Base-by-base conservation (phyloP, 2,888 invertebrate genomes). In the Eupeodes latifasciatus region DNA sequence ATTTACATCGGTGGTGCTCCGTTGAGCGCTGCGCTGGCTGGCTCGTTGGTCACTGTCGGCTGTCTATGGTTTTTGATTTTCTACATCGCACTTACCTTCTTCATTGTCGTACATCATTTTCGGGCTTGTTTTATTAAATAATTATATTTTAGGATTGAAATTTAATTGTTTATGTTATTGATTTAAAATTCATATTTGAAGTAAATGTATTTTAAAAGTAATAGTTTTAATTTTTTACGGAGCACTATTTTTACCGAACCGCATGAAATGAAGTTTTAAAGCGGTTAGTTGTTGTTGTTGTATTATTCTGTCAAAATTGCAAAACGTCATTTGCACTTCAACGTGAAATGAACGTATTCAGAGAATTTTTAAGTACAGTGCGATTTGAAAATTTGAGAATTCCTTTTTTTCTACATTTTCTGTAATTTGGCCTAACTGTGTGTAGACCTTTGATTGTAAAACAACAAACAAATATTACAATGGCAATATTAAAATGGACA, bases 51-150 rank as follows among this genome's bases (percentile, higher is more conserved):
- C 27, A 27, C 27, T 27, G 27, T 27, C 27, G 27, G 2, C 27
- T 27, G 27, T 27, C 27, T 1, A 27, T 27, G 27, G 27, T 27
- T 27, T 19, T 64, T 36, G 11, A 16, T 44, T 44, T 44, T 0
- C 3, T 1, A 16, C 34, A 53, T 59, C 80, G 89, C 80, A 77
- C 90, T 89, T 91, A 93, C 93, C 93, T 90, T 93, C 93, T 78
- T 93, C 93, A 67, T 93, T 93, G 57, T 93, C 93, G 91, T 93
- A 93, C 92, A 93, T 91, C 91, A 91, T 93, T 51, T 89, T 91
- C n/a, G 40, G 36, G 47, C 64, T 34, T 55, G 34, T 74, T 74
- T 84, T 49, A 51, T 90, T 89, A 90, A 4, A n/a, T 19, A 69
- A 36, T n/a, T 71, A 40, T 27, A 10, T 27, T 3, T 47, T 12